Percentiles rank a stretch among this genome's conserved stretches.
Evolutionary conservation across 2,888 invertebrate species (phyloP).

Genomic region (Flexamia atlantica): DNA sequence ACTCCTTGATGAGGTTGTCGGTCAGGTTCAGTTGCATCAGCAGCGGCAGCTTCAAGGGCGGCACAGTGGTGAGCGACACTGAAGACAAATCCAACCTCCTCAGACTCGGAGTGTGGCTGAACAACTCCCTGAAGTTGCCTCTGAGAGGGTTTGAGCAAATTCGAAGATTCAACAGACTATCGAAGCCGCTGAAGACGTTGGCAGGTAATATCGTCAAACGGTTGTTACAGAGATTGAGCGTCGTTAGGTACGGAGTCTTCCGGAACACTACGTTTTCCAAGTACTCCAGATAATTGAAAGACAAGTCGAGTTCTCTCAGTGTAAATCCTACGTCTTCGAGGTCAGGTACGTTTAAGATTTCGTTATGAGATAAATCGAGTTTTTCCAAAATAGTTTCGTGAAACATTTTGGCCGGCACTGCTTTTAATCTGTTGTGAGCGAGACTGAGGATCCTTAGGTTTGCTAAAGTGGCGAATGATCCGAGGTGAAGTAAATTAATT

Average conservation of each 20-base stretch:
- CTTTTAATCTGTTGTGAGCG: conserved; percentile 84
- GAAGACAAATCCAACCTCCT: conserved; percentile 85
- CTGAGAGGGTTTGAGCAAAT: conserved; percentile 88
- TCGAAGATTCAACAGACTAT: conserved; percentile 87
- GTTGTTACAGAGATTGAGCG: conserved; percentile 88
- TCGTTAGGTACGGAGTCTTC: conserved; percentile 87
- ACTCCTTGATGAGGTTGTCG: conserved; percentile 85
- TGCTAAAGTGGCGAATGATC: conserved; percentile 87
- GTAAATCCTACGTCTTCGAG: conserved; percentile 89
- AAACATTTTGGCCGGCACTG: conserved; percentile 87
- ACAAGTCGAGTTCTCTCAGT: conserved; percentile 86
- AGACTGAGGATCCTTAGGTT: conserved; percentile 86
- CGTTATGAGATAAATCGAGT: conserved; percentile 88
- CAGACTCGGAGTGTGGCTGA: conserved; percentile 90
- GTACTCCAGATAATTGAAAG: conserved; percentile 89
- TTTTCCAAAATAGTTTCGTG: conserved; percentile 88
- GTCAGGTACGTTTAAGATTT: conserved; percentile 88
- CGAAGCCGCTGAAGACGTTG: conserved; percentile 91
- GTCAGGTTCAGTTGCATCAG: conserved; percentile 89
- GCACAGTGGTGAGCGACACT: conserved; percentile 84
- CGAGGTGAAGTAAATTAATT: conserved; percentile 86
- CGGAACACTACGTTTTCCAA: conserved; percentile 93
- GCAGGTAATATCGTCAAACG: conserved; percentile 91
- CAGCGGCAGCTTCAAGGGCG: conserved; percentile 85
- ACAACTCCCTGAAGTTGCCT: conserved; percentile 91